phyloP scores from a whole-genome alignment of 1,140 invertebrate genomes.

The Drosophila ambigua region DNA sequence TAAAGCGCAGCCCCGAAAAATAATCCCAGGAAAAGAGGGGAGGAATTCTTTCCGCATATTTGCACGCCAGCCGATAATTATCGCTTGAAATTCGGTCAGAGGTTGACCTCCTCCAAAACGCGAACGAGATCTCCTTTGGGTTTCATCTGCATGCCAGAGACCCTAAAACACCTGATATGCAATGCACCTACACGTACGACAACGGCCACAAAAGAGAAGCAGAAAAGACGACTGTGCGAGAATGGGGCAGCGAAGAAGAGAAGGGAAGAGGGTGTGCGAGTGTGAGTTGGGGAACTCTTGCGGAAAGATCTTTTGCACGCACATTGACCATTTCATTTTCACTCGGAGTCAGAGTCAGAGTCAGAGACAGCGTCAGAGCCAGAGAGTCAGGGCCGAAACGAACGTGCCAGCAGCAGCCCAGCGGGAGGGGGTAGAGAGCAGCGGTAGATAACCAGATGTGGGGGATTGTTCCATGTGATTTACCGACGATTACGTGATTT shows the following conservation, averaged over 20 bases:
- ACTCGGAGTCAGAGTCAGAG: conserved; percentile 31
- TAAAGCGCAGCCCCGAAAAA: conserved; percentile 44
- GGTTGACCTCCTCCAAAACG: conserved; percentile 48
- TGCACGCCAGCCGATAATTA: conserved; percentile 78
- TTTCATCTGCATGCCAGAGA: conserved; percentile 65
- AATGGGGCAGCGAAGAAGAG: neutral
- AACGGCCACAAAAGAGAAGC: no score
- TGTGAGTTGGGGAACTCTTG: neutral
- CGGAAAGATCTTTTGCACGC: conserved; percentile 29
- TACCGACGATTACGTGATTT: conserved; percentile 35
- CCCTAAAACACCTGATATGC: conserved; percentile 73
- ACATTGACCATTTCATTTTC: conserved; percentile 68
- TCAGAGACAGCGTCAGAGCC: neutral
- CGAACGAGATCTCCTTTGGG: conserved; percentile 31
- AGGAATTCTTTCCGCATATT: conserved; percentile 70
- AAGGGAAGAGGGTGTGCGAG: neutral
- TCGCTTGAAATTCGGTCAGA: conserved; percentile 78
- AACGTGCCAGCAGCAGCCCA: conserved; percentile 10
- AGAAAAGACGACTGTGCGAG: neutral
- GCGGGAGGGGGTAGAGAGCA: conserved; percentile 36
- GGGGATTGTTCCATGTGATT: conserved; percentile 16
- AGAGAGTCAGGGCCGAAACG: no score
- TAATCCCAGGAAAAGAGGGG: conserved; percentile 35
- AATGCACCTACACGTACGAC: conserved; percentile 1
- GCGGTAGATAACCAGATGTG: conserved; percentile 2